Percentiles rank a stretch among this genome's conserved stretches.
Conservation (phyloP, 2,888 invertebrate species). For the Phyllotreta striolata region DNA sequence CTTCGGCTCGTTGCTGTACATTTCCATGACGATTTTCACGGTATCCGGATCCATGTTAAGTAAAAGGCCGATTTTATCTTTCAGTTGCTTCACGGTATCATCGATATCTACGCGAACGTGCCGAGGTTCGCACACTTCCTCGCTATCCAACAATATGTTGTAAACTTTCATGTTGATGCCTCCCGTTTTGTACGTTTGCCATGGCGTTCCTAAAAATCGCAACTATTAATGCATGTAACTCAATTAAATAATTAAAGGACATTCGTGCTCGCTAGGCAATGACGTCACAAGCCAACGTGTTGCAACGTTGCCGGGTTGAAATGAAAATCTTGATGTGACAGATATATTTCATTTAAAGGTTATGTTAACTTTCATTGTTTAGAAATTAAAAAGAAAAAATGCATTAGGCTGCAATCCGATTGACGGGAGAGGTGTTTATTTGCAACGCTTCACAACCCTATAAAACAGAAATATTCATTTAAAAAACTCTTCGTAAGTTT, state of each 20-base stretch:
- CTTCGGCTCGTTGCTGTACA: conserved; percentile 57
- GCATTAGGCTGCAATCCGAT: too few species aligned
- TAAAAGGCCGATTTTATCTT: conserved; percentile 64
- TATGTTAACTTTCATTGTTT: too few species aligned
- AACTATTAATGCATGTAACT: background rate
- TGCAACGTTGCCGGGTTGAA: too few species aligned
- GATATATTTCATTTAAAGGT: too few species aligned
- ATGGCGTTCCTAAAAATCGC: conserved; percentile 58
- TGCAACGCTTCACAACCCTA: too few species aligned
- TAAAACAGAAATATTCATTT: too few species aligned
- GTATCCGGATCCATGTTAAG: conserved; percentile 60
- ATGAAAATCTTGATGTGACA: too few species aligned
- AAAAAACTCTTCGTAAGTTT: too few species aligned
- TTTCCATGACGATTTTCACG: conserved; percentile 55
- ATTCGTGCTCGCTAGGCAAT: too few species aligned
- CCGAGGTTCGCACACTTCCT: conserved; percentile 69
- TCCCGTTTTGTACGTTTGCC: conserved; percentile 70
- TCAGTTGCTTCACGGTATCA: conserved; percentile 67
- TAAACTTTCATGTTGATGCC: conserved; percentile 70
- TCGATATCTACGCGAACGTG: conserved; percentile 67
- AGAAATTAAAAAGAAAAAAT: too few species aligned
- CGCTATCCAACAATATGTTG: conserved; percentile 67
- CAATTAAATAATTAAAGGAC: conserved; percentile 25
- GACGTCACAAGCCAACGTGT: too few species aligned
- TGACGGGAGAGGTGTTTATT: too few species aligned